Evolutionary conservation across 2,888 invertebrate genomes (phyloP), one percentile per base, ranked within the genome.

Genomic region (Anaspis maculata): DNA sequence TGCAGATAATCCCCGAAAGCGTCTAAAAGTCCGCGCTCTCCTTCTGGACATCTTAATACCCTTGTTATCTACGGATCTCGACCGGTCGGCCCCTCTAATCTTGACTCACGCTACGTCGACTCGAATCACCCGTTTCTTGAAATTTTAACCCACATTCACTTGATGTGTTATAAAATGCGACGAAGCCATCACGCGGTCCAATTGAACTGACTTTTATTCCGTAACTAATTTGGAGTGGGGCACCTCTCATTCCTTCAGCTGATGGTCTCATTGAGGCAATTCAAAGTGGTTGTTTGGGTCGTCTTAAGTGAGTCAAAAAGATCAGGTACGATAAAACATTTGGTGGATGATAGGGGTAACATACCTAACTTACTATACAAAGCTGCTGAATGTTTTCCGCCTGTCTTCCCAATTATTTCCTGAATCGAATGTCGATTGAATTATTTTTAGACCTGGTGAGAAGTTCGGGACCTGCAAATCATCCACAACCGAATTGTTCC

Each of bases 61-160:
- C 32, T 38, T 41, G 44, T 44, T 44, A 44, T 44, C 44, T 41
- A 11, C 12, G 28, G 36, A 44, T 44, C 44, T 44, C 15, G 33
- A 29, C 29, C 32, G 32, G 41, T 39, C 44, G 39, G 41, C 19
- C 33, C 34, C 30, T 41, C 25, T 44, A 44, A 44, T 44, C 44
- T 41, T 44, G 21, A 27, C 35, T 41, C 33, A 41, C 41, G 41
- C 34, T 27, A 36, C 39, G 41, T 44, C 41, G 15, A 31, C 24
- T 37, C 34, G 22, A 15, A 41, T 44, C 30, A 27, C 28, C 12
- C 30, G 16, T 25, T 34, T 39, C 27, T 25, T 15, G 23, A 34
- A 30, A 34, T 34, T 38, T 31, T 12, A 31, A 24, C 15, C 25
- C n/a, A n/a, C n/a, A n/a, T n/a, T n/a, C n/a, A n/a, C n/a, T n/a